Base-by-base conservation (phyloP, 2,113 vertebrate species). In the Sorex fumeus region DNA sequence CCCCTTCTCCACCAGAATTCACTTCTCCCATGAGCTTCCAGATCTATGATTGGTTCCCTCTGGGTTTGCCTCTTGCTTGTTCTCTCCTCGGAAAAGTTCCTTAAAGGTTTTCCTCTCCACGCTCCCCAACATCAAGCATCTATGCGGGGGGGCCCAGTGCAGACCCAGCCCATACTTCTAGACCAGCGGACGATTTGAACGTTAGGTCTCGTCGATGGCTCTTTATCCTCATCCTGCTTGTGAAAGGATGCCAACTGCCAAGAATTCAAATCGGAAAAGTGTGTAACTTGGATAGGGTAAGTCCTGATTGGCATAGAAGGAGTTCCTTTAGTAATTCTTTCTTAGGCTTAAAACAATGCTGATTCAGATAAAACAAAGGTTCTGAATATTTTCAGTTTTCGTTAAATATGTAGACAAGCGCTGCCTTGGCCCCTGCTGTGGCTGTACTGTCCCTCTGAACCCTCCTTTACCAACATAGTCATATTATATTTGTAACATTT, bases 121-220 rank as follows among this genome's bases (percentile, higher is more conserved):
- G 45, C 15, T 30, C 23, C 50, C 27, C 71, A 75, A 43, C 28
- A 40, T 19, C 71, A 13, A 12, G 12, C 62, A 30, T 36, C 53
- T 36, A 28, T 27, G 34, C 79, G 50, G 57, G 25, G 18, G 57
- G 57, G 19, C 18, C 18, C 45, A 32, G 57, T 18, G 36, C 8
- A 18, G 0, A 15, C 60, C 34, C 57, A n/a, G 15, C 8, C 18
- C 32, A 7, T 7, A 50, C 66, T 57, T 60, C 25, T 2, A 28
- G 25, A 21, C 67, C 47, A 66, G 71, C 30, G 18, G 36, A 71
- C 13, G 9, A 23, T 40, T 40, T 72, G n/a, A 25, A 71, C 70
- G 30, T 75, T 71, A 53, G 50, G 83, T 66, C 67, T 78, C 15
- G 19, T 34, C 19, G 78, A 87, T 62, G 83, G 93, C 36, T 87